Base-by-base conservation (phyloP, 2,888 invertebrate species). In the Pyrgus malvae region DNA sequence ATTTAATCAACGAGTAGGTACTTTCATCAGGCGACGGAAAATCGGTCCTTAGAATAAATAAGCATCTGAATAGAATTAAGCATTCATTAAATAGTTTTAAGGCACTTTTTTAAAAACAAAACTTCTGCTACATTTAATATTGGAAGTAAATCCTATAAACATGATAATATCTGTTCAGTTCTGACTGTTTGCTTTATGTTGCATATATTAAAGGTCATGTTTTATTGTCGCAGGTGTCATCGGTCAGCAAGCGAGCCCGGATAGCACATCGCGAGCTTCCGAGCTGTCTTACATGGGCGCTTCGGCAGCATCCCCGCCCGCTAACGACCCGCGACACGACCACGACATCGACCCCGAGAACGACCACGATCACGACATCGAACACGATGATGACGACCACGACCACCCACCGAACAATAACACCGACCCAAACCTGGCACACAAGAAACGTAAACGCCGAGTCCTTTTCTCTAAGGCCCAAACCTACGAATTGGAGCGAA, bases 391-490 rank as follows among this genome's bases (percentile, higher is more conserved):
- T 48, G 86, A 90, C 27, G 90, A 91, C 35, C 86, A 87, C 58
- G 91, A 91, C 58, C 82, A 76, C 54, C 77, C 69, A 56, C 72
- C 72, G 60, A 83, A 69, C 69, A 74, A 73, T 61, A 80, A 65
- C 70, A 68, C 73, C 76, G 81, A 84, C 59, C 84, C 86, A 57
- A 92, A 77, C 69, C 85, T 91, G 33, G 80, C 91, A 49, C 95
- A 94, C 73, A 98, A 98, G 83, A 97, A 98, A 74, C 93, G 99
- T 56, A 99, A 99, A 84, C 93, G 99, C 50, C 93, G 99, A 2
- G 99, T 99, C 0, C 92, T 99, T 1, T 99, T 99, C 85, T 98
- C 98, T 46, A 99, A 99, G 85, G 97, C 97, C 0, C 99, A 99
- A 78, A 99, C 99, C 0, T 99, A 96, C 85, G 99, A 99, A 78